These are phyloP conservation scores for Microcebus lehilahytsara DNA, from an alignment of 2,113 vertebrate genomes.

Conservation along the genomic window DNA sequence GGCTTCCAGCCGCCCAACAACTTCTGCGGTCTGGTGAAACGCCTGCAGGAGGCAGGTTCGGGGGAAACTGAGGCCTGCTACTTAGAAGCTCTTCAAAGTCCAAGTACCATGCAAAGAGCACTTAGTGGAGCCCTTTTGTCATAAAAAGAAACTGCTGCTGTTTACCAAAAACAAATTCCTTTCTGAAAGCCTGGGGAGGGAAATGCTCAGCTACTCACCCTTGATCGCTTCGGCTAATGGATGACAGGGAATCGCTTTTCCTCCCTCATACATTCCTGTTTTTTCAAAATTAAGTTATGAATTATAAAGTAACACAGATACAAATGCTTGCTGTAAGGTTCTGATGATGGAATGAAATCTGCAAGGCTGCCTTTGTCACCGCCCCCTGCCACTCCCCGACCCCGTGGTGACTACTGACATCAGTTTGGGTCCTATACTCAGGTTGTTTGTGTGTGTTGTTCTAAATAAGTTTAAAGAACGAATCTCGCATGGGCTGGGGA, in stretches of 20 bases:
- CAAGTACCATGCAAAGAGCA: not conserved
- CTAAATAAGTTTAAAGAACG: not conserved
- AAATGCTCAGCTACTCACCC: conserved; percentile 31
- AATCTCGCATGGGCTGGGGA: not conserved
- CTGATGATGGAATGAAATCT: not conserved
- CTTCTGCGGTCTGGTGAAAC: accelerated
- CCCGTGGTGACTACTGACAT: not conserved
- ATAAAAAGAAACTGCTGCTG: not conserved
- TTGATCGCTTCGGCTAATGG: conserved; percentile 71
- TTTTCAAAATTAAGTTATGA: conserved; percentile 58
- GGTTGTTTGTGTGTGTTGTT: not conserved
- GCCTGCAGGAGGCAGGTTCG: not conserved
- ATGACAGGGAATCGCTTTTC: conserved; percentile 21
- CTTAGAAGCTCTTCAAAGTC: not conserved
- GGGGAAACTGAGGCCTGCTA: not conserved
- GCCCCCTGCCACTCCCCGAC: not conserved
- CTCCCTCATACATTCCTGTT: conserved; percentile 36
- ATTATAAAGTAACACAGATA: conserved; percentile 36
- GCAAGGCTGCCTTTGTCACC: not conserved
- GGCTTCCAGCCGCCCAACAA: not conserved
- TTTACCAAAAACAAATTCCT: conserved; percentile 48
- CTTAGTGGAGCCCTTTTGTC: conserved; percentile 34
- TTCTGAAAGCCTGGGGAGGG: conserved; percentile 61
- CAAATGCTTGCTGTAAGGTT: conserved; percentile 25
- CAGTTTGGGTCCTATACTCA: not conserved